A percentile compares a stretch with the other conserved stretches of the same genome.
These are phyloP conservation scores for Dreissena polymorpha DNA, from an alignment of 1,140 invertebrate species.

Conservation along the genomic window DNA sequence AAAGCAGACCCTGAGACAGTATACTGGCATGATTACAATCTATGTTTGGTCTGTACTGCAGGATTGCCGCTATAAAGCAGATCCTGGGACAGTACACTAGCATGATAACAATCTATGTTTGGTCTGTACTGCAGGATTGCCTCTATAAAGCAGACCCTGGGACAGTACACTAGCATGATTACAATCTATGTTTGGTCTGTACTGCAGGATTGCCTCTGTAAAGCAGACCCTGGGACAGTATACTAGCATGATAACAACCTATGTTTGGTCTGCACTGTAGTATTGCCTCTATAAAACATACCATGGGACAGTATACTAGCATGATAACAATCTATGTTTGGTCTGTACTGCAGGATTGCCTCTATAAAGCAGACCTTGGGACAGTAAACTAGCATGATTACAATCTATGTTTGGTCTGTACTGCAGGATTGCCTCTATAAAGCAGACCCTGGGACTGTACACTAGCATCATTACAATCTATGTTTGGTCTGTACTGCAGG, in stretches of 20 bases:
- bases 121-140: constrained; percentile 82
- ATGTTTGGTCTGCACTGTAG: constrained; percentile 45
- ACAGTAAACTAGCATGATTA: constrained; percentile 80
- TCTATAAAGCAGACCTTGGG: constrained; percentile 88
- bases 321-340: no score
- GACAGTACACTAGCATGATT: constrained; percentile 81
- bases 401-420: no score
- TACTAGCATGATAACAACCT: constrained; percentile 56
- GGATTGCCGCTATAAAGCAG: constrained; percentile 89
- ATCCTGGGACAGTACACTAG: constrained; percentile 84
- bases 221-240: constrained; percentile 87
- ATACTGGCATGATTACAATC: constrained; percentile 85
- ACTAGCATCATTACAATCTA: constrained; percentile 49
- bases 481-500: constrained; percentile 48
- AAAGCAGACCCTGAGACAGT: constrained; percentile 87
- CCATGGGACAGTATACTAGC: constrained; percentile 84
- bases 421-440: constrained; percentile 86
- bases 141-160: constrained; percentile 87
- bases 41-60: constrained; percentile 28
- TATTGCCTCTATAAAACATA: constrained; percentile 89
- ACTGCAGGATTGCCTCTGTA: constrained; percentile 85
- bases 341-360: constrained; percentile 82
- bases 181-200: no score
- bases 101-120: no score
- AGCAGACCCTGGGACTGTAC: constrained; percentile 87